Conservation (phyloP, 2,888 invertebrate genomes). For the Scaptomyza reducta region DNA sequence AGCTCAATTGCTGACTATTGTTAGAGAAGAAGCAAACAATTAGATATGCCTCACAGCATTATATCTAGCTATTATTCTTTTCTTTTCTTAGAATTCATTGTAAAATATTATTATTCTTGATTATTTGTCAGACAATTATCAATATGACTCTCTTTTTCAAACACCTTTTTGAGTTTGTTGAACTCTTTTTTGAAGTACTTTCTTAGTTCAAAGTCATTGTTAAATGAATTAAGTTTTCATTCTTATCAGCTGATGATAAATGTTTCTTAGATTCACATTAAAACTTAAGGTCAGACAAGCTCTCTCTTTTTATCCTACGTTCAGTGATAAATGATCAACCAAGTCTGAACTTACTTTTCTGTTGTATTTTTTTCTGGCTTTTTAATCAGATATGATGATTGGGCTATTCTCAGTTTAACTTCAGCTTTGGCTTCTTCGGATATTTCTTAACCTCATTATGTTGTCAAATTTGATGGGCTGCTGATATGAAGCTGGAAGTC, state of each 20-base stretch:
- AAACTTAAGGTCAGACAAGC: slow-evolving; percentile 1
- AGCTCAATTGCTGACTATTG: slow-evolving; percentile 39
- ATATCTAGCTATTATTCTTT: slow-evolving; percentile 1
- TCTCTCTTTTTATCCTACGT: background rate
- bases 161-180: background rate
- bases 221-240: background rate
- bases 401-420: slow-evolving; percentile 5
- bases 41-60: background rate
- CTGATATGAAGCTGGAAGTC: slow-evolving; percentile 4
- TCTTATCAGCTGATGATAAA: slow-evolving; percentile 28
- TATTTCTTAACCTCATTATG: slow-evolving; percentile 35
- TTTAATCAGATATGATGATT: slow-evolving; percentile 34
- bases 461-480: slow-evolving; percentile 16
- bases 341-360: slow-evolving; percentile 9
- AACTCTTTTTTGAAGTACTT: background rate
- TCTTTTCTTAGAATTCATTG: background rate
- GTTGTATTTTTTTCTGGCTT: background rate
- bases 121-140: background rate
- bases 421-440: slow-evolving; percentile 21
- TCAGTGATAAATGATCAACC: slow-evolving; percentile 35
- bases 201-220: background rate
- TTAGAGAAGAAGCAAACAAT: slow-evolving; percentile 13
- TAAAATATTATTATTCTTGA: background rate
- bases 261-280: slow-evolving; percentile 4
- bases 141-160: background rate